These are phyloP conservation scores for Callaeas wilsoni DNA, from an alignment of 2,113 vertebrate species.

Conservation along the genomic window DNA sequence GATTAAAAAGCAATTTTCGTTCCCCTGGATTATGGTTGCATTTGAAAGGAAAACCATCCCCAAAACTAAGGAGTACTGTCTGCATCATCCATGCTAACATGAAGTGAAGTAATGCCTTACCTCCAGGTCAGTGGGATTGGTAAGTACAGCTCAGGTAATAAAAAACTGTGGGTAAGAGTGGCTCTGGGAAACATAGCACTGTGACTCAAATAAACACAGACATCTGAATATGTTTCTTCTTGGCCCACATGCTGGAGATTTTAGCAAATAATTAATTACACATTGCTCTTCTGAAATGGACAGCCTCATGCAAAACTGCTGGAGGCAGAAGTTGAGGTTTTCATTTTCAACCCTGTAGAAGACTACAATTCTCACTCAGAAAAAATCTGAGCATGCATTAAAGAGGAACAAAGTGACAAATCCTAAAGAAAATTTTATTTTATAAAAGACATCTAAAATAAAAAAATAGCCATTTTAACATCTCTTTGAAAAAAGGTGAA, in stretches of 20 bases:
- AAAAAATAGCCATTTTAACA: not conserved
- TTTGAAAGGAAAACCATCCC: not conserved
- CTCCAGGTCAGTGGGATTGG: not conserved
- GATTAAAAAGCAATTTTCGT: not conserved
- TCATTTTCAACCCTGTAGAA: not conserved
- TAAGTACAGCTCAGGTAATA: not conserved
- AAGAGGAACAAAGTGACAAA: not conserved
- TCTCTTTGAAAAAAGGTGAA: not conserved
- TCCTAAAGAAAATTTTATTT: not conserved
- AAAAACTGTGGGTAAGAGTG: not conserved
- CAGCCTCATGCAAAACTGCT: not conserved
- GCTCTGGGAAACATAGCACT: not conserved
- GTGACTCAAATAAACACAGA: not conserved
- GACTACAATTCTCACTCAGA: not conserved
- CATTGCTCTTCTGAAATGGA: not conserved
- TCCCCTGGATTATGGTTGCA: not conserved
- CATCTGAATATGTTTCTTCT: not conserved
- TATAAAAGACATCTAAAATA: not conserved
- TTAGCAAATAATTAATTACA: not conserved
- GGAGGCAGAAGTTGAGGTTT: not conserved
- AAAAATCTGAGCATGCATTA: not conserved
- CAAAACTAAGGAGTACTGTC: not conserved
- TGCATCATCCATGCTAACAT: not conserved
- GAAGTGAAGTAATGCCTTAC: not conserved
- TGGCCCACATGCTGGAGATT: not conserved